Evolutionary conservation across 2,113 vertebrate genomes (phyloP).

Genomic region (Melospiza georgiana): DNA sequence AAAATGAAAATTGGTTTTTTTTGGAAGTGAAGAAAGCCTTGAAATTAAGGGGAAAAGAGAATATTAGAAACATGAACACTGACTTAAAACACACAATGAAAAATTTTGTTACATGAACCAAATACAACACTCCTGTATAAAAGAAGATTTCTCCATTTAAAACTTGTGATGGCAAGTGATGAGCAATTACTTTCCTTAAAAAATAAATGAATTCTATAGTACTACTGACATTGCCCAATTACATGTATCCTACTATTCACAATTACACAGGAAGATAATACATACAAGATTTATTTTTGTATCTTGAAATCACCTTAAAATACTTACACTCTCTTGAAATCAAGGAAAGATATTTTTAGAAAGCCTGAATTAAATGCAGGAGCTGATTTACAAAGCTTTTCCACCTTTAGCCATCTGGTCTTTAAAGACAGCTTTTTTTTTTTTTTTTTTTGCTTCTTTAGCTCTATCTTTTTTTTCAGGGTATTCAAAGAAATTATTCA

Average conservation of each 20-base stretch:
- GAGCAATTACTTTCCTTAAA: neutral
- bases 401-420: neutral
- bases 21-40: neutral
- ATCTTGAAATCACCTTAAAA: neutral
- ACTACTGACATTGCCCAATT: neutral
- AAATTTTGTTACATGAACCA: neutral
- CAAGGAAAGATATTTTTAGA: neutral
- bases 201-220: neutral
- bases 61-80: neutral
- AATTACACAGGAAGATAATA: neutral
- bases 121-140: neutral
- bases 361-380: neutral
- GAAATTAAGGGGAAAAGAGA: neutral
- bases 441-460: neutral
- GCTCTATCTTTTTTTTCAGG: neutral
- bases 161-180: neutral
- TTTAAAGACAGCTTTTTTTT: neutral
- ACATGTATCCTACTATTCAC: neutral
- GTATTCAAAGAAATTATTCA: slow-evolving; percentile 14
- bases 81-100: neutral
- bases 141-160: neutral
- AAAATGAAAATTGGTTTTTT: neutral
- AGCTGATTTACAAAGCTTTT: neutral
- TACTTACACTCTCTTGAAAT: neutral
- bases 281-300: neutral